Evolutionary conservation across 2,113 vertebrate species (phyloP).

Genomic region (Passer domesticus): DNA sequence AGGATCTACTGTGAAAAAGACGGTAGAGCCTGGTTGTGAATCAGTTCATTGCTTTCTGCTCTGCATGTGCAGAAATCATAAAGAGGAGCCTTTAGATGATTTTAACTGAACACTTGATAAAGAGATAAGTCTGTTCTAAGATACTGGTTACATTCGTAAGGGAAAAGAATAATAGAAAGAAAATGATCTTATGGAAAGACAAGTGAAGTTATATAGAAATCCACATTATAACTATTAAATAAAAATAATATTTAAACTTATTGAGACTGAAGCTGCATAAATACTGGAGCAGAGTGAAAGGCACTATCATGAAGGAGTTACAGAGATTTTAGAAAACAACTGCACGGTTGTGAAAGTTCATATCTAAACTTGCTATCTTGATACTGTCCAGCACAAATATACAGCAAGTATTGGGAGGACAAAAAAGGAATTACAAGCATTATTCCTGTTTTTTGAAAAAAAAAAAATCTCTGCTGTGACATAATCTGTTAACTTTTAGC

Average conservation of each 20-base stretch:
- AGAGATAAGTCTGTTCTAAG: neutral
- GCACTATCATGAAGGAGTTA: neutral
- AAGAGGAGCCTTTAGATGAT: neutral
- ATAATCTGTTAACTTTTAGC: neutral
- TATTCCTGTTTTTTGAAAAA: neutral
- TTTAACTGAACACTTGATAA: neutral
- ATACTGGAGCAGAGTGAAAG: accelerated
- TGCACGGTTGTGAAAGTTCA: neutral
- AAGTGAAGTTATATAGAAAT: neutral
- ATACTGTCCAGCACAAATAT: neutral
- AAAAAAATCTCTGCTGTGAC: neutral
- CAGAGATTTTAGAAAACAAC: neutral
- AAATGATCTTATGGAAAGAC: neutral
- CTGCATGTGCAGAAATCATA: neutral
- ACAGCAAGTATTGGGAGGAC: neutral
- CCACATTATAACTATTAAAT: neutral
- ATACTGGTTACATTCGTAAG: neutral
- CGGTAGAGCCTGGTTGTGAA: neutral
- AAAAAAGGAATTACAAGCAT: neutral
- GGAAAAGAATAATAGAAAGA: neutral
- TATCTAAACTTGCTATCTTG: neutral
- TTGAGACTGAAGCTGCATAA: neutral
- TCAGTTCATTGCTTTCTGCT: neutral
- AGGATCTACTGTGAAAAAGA: neutral
- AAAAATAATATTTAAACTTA: neutral